Evolutionary conservation across 2,888 invertebrate species (phyloP).

Genomic region (Pristionchus maxplancki): DNA sequence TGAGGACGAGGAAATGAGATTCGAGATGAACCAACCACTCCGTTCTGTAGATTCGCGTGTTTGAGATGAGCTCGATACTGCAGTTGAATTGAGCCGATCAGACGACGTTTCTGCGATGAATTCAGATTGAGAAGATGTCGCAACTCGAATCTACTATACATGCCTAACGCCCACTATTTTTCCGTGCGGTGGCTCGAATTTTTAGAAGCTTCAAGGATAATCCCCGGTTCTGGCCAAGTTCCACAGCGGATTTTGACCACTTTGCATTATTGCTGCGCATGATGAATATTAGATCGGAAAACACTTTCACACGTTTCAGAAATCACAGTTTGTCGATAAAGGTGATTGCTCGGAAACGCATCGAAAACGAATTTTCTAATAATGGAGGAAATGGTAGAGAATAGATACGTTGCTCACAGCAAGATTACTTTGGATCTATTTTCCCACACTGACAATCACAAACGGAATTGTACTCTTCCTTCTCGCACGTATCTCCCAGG

Average conservation of each 20-base stretch:
- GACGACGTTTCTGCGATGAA: constrained; percentile 60
- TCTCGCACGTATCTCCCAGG: neutral
- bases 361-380: no score
- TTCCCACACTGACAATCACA: neutral
- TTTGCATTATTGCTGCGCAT: neutral
- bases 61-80: constrained; percentile 70
- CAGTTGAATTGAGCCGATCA: constrained; percentile 73
- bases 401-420: neutral
- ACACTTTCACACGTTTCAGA: neutral
- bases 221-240: neutral
- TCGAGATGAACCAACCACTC: neutral
- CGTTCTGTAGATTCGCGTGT: constrained; percentile 6
- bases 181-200: neutral
- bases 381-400: neutral
- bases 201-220: neutral
- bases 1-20: neutral
- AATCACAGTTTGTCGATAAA: no score
- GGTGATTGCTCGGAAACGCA: no score
- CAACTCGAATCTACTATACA: neutral
- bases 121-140: neutral
- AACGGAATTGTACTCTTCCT: neutral
- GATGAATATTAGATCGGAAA: neutral
- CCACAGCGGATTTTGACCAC: neutral
- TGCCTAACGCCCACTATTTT: neutral
- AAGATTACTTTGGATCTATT: neutral